Conservation (phyloP, 1,140 invertebrate species). For the Phortica variegata region DNA sequence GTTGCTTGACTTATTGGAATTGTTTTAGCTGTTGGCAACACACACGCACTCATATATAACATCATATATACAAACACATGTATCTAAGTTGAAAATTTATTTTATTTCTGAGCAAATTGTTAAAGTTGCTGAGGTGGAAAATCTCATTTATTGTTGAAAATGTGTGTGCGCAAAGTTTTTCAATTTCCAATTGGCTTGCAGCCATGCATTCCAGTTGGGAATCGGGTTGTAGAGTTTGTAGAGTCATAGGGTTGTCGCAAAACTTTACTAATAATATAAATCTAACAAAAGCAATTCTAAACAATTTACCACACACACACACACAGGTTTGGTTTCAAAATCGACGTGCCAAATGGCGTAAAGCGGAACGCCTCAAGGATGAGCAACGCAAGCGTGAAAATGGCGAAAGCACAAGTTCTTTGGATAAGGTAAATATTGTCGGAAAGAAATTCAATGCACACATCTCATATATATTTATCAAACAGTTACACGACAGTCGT, state of each 20-base stretch:
- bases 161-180: constrained; percentile 54
- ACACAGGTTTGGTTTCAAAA: constrained; percentile 93
- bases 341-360: constrained; percentile 89
- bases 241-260: not conserved
- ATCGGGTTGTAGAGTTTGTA: too few relatives aligned
- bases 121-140: constrained; percentile 56
- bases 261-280: constrained; percentile 27
- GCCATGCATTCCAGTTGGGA: too few relatives aligned
- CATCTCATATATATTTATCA: not conserved
- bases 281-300: constrained; percentile 37
- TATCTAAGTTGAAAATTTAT: constrained; percentile 11
- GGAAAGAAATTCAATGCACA: not conserved
- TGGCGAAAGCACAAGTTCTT: constrained; percentile 62
- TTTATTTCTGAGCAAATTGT: constrained; percentile 33
- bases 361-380: constrained; percentile 86
- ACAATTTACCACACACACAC: constrained; percentile 27
- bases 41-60: too few relatives aligned
- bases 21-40: too few relatives aligned
- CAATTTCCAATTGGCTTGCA: constrained; percentile 46
- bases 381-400: constrained; percentile 83
- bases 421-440: constrained; percentile 51
- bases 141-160: constrained; percentile 52
- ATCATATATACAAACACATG: constrained; percentile 6
- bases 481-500: constrained; percentile 46
- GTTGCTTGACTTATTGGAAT: too few relatives aligned